Conservation (phyloP, 2,113 vertebrate species). For the Pholis gunnellus region DNA sequence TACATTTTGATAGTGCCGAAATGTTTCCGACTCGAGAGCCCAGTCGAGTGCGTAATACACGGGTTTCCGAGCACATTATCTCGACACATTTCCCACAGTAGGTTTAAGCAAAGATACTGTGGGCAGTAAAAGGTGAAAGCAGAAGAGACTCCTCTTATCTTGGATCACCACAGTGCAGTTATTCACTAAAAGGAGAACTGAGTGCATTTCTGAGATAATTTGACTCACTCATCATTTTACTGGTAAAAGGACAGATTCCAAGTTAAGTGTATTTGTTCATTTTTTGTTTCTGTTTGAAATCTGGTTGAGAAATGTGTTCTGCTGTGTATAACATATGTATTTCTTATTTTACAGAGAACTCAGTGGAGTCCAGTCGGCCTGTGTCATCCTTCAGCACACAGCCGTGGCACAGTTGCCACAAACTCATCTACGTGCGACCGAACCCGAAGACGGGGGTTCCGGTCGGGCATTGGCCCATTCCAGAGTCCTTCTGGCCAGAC, state of each 20-base stretch:
- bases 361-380: conserved; percentile 84
- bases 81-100: background rate
- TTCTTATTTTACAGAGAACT: conserved; percentile 84
- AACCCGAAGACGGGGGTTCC: conserved; percentile 98
- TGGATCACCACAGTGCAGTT: background rate
- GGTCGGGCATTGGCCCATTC: conserved; percentile 97
- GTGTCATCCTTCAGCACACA: conserved; percentile 84
- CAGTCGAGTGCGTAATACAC: background rate
- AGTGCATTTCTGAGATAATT: background rate
- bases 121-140: conserved; percentile 16
- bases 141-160: conserved; percentile 13
- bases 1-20: conserved; percentile 1
- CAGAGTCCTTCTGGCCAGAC: conserved; percentile 98
- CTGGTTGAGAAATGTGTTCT: conserved; percentile 1
- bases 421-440: conserved; percentile 96
- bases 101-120: background rate
- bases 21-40: background rate
- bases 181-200: conserved; percentile 28
- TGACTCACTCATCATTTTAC: background rate
- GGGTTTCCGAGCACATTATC: background rate
- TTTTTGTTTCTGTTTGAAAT: background rate
- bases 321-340: background rate
- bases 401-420: conserved; percentile 97
- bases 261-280: background rate
- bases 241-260: background rate